Evolutionary conservation across 2,888 invertebrate species (phyloP).

Genomic region (Deilephila porcellus): DNA sequence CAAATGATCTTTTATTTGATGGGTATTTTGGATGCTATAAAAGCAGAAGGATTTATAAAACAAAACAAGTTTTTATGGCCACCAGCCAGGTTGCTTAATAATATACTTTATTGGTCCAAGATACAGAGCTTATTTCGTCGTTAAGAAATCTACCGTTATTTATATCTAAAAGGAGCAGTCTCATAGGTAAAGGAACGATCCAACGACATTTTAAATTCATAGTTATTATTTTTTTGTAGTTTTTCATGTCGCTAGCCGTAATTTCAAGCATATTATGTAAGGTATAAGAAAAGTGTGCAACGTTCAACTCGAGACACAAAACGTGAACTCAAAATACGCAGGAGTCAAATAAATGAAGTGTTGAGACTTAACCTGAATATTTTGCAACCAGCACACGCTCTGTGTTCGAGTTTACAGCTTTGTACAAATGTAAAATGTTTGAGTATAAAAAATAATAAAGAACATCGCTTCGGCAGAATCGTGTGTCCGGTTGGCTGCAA

Average conservation of each 20-base stretch:
- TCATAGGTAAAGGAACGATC: conserved; percentile 69
- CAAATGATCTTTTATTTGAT: neutral
- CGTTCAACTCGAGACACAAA: conserved; percentile 76
- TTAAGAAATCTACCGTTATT: conserved; percentile 59
- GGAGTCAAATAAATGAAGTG: conserved; percentile 36
- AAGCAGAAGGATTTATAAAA: conserved; percentile 46
- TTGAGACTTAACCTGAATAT: conserved; percentile 62
- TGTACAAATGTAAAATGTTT: conserved; percentile 77
- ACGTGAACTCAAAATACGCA: conserved; percentile 81
- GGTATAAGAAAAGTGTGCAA: conserved; percentile 82
- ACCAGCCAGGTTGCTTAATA: conserved; percentile 73
- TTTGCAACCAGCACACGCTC: conserved; percentile 74
- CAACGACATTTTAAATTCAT: conserved; percentile 62
- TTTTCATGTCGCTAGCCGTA: conserved; percentile 67
- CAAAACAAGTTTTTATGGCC: conserved; percentile 56
- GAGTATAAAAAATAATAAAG: conserved; percentile 80
- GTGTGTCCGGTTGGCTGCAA: conserved; percentile 55
- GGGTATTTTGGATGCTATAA: neutral
- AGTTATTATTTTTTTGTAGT: conserved; percentile 62
- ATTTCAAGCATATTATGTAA: conserved; percentile 61
- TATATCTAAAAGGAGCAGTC: conserved; percentile 79
- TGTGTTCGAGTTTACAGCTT: conserved; percentile 76
- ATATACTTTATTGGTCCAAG: conserved; percentile 72
- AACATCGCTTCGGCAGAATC: conserved; percentile 75
- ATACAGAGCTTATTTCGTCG: conserved; percentile 72